Evolutionary conservation across 2,797 vertebrate species (phyloP).

Genomic region (Esox masquinongy): DNA sequence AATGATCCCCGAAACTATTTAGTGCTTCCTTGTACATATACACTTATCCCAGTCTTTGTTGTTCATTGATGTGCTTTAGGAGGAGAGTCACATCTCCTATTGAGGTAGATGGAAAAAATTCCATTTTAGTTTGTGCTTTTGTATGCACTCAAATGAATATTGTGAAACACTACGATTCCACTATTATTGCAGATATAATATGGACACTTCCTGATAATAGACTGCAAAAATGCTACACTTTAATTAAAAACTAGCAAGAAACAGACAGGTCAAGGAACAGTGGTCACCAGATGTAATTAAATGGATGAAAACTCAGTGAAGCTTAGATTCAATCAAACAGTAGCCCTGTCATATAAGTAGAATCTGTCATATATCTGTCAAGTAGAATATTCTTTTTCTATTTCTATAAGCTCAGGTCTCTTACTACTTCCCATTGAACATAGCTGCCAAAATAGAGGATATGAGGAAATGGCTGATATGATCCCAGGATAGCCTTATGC

Average conservation of each 20-base stretch:
- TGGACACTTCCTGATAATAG: no score
- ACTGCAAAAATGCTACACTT: background rate
- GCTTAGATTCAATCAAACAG: background rate
- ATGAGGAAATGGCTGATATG: constrained; percentile 61
- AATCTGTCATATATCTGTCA: background rate
- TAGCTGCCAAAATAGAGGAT: constrained; percentile 52
- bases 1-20: no score
- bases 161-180: no score
- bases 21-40: no score
- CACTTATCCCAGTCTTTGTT: no score
- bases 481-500: constrained; percentile 64
- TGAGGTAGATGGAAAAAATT: no score
- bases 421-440: constrained; percentile 30
- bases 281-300: background rate
- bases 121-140: no score
- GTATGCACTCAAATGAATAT: no score
- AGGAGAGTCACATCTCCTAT: no score
- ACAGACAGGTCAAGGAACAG: background rate
- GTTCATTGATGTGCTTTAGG: no score
- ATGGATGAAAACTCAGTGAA: background rate
- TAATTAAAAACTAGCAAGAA: background rate
- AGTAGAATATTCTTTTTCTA: background rate
- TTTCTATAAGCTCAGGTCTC: constrained; percentile 19
- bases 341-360: background rate
- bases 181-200: no score